Evolutionary conservation across 2,888 invertebrate genomes (phyloP).

Genomic region (Scaeva pyrastri): DNA sequence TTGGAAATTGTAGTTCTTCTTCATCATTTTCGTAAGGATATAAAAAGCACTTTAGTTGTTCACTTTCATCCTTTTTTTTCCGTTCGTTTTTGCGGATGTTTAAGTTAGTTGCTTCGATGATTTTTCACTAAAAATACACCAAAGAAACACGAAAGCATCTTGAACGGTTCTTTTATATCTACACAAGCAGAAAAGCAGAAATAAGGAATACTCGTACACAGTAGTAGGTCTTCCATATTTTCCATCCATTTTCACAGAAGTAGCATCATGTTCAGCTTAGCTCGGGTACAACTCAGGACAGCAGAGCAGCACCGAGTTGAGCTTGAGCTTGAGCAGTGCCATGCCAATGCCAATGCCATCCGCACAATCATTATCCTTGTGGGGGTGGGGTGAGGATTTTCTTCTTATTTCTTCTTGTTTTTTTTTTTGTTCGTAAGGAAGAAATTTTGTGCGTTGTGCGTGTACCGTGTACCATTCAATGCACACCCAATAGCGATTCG

Average conservation of each 20-base stretch:
- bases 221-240: constrained; percentile 31
- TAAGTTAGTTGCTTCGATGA: constrained; percentile 65
- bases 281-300: no score
- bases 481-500: constrained; percentile 73
- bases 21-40: constrained; percentile 69
- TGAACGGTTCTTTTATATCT: constrained; percentile 44
- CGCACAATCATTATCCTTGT: neutral
- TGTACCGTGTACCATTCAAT: constrained; percentile 73
- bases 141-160: constrained; percentile 56
- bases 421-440: constrained; percentile 21
- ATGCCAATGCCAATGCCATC: constrained; percentile 1
- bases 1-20: constrained; percentile 62
- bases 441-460: constrained; percentile 56
- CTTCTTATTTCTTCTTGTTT: no score
- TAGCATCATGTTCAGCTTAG: no score
- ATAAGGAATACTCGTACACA: constrained; percentile 17
- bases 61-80: constrained; percentile 63
- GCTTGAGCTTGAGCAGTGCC: constrained; percentile 15
- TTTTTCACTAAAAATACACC: constrained; percentile 71
- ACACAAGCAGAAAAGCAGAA: constrained; percentile 65
- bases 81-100: neutral
- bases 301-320: no score
- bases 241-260: constrained; percentile 39
- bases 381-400: constrained; percentile 49
- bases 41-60: constrained; percentile 74